phyloP scores from a whole-genome alignment of 2,888 invertebrate species.

The Apotomis capreana region DNA sequence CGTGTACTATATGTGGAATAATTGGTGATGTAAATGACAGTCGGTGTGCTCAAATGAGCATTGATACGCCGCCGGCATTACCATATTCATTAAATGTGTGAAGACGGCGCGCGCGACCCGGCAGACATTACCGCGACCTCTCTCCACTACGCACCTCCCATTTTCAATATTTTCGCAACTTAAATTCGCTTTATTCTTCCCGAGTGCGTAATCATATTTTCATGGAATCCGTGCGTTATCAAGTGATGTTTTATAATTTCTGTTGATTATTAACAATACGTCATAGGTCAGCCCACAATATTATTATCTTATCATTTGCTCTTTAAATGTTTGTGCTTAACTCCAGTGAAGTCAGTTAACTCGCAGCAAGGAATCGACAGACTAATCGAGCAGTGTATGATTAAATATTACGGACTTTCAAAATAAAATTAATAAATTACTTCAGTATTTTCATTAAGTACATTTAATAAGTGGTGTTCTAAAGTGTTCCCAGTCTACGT shows the following conservation, averaged over 20 bases:
- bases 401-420: slow-evolving; percentile 43
- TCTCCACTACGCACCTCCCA: slow-evolving; percentile 55
- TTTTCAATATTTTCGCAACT: slow-evolving; percentile 41
- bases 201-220: slow-evolving; percentile 72
- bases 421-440: slow-evolving; percentile 41
- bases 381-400: slow-evolving; percentile 56
- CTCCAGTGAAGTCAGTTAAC: slow-evolving; percentile 77
- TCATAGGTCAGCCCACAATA: slow-evolving; percentile 74
- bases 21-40: slow-evolving; percentile 67
- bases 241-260: slow-evolving; percentile 71
- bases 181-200: slow-evolving; percentile 25
- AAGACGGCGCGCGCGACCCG: slow-evolving; percentile 66
- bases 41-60: slow-evolving; percentile 67
- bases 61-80: slow-evolving; percentile 68
- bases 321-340: slow-evolving; percentile 81
- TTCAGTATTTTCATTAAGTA: slow-evolving; percentile 23
- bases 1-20: slow-evolving; percentile 60
- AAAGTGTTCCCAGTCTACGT: slow-evolving; percentile 48
- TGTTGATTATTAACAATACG: slow-evolving; percentile 75
- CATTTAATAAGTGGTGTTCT: slow-evolving; percentile 42
- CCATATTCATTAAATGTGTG: slow-evolving; percentile 76
- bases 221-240: slow-evolving; percentile 68
- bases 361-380: slow-evolving; percentile 67
- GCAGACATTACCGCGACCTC: slow-evolving; percentile 68
- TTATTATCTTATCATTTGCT: slow-evolving; percentile 70